Percentiles rank a stretch among this genome's conserved stretches.
Conservation (phyloP, 2,888 invertebrate species). For the Patella ulyssiponensis region DNA sequence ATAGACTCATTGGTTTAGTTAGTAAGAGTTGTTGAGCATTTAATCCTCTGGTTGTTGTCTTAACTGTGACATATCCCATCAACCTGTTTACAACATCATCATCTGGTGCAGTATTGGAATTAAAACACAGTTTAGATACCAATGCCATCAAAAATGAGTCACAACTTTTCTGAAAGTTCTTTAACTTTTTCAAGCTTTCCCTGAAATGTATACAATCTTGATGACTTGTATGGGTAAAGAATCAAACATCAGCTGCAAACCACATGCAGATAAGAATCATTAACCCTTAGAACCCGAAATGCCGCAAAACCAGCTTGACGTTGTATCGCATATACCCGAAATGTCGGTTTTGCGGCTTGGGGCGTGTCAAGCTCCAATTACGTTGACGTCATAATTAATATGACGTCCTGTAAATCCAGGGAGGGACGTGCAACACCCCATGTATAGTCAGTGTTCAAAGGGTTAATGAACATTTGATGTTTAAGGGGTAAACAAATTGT, state of each 20-base stretch:
- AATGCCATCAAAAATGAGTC: conserved; percentile 58
- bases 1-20: conserved; percentile 54
- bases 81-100: conserved; percentile 48
- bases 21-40: background rate
- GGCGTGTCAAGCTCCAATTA: too few species aligned
- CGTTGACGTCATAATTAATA: too few species aligned
- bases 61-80: conserved; percentile 44
- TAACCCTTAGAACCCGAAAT: too few species aligned
- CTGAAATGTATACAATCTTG: conserved; percentile 29
- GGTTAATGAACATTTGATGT: too few species aligned
- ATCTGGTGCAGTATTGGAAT: conserved; percentile 43
- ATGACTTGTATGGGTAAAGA: background rate
- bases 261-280: background rate
- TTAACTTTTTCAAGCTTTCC: conserved; percentile 31
- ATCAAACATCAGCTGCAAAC: background rate
- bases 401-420: too few species aligned
- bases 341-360: too few species aligned
- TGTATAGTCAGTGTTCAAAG: too few species aligned
- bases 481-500: too few species aligned
- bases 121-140: conserved; percentile 57
- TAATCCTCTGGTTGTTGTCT: conserved; percentile 24
- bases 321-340: too few species aligned
- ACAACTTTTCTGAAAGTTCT: conserved; percentile 47
- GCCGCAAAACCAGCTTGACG: too few species aligned
- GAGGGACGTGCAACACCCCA: too few species aligned